Evolutionary conservation across 2,113 vertebrate genomes (phyloP), one percentile per base, ranked within the genome.

Genomic region (Equus quagga): DNA sequence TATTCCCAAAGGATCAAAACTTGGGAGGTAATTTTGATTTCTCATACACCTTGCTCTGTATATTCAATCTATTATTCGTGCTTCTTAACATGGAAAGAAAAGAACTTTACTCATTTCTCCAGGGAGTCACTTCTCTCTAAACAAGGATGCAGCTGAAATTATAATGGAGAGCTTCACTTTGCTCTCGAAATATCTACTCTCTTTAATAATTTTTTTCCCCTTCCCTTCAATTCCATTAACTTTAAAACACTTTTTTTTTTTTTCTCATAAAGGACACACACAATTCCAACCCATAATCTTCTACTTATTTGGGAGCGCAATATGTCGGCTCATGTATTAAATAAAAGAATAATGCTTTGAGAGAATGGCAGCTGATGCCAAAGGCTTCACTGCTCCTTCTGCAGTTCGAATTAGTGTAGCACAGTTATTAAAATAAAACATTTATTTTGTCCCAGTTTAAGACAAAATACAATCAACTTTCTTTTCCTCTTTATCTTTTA

Each of bases 401-500:
- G 67, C 56, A 24, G n/a, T 67, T 83, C 90, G n/a, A 49, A 84
- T 91, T 60, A 93, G 18, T 13, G 19, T 19, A 64, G 51, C 4
- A 0, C n/a, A 26, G 41, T 87, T 41, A 36, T 85, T 69, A 82
- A 41, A 96, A 96, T 31, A 80, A 96, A 89, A 75, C 24, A 58
- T 79, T 65, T 51, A 51, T 65, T 93, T 83, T 87, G 26, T 58
- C 14, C 60, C n/a, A 17, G 10, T 54, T 84, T 85, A 94, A 87
- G 41, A 88, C 69, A 60, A 84, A 97, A 67, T 49, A 41, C 3
- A 89, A 44, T 73, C 31, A 84, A 46, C 75, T 91, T 88, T 81
- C 8, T 51, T 96, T 72, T 75, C 46, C 56, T 86, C 24, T 94
- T 97, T 60, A 89, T 58, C 13, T 94, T 96, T 76, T 33, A 80